A percentile compares a stretch with the other conserved stretches of the same genome.
Conservation (phyloP, 30 jellyfish, hydroid and myxozoan species). For the Kudoa iwatai region DNA sequence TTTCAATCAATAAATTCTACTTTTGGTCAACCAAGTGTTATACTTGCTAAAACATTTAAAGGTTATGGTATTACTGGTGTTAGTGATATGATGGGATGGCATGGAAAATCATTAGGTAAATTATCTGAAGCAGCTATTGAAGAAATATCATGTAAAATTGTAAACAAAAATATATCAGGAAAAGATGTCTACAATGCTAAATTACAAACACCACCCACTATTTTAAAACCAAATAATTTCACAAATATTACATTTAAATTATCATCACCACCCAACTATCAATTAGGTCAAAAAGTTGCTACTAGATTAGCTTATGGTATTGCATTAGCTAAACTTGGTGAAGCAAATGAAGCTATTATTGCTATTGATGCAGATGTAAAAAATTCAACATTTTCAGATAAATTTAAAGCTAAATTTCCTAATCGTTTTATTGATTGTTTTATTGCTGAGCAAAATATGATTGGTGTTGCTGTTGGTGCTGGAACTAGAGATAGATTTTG, state of each 20-base stretch:
- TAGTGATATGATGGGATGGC: constrained; percentile 59
- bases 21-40: constrained; percentile 12
- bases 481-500: constrained; percentile 40
- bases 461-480: constrained; percentile 75
- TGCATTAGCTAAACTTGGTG: constrained; percentile 62
- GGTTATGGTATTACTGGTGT: constrained; percentile 22
- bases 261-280: constrained; percentile 37
- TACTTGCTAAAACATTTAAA: constrained; percentile 42
- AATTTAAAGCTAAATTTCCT: constrained; percentile 45
- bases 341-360: constrained; percentile 16
- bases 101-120: constrained; percentile 70
- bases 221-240: too few relatives aligned
- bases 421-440: constrained; percentile 56
- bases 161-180: too few relatives aligned
- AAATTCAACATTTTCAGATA: constrained; percentile 71
- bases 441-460: constrained; percentile 71
- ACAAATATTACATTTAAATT: neutral
- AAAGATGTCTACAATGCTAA: too few relatives aligned
- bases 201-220: neutral
- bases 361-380: constrained; percentile 81
- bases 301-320: constrained; percentile 58
- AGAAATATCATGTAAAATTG: neutral
- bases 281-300: constrained; percentile 28
- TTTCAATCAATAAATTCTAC: neutral
- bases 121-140: neutral